phyloP scores from a whole-genome alignment of 2,113 vertebrate species.

The Apus apus region DNA sequence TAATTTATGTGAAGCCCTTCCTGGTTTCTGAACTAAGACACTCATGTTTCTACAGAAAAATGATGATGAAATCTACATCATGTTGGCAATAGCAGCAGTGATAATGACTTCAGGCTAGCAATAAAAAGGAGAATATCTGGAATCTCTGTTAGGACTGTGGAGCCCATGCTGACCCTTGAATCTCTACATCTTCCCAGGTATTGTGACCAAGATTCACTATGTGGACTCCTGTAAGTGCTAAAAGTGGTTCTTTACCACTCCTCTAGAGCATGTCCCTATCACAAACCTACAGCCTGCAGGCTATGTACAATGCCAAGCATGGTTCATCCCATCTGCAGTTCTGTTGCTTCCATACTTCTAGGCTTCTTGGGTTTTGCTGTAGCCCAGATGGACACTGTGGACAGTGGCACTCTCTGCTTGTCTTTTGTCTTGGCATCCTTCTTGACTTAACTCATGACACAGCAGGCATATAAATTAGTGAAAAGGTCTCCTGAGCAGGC shows the following conservation, averaged over 20 bases:
- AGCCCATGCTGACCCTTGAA: not conserved
- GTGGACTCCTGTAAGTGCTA: not conserved
- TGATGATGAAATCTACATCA: not conserved
- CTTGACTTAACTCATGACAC: not conserved
- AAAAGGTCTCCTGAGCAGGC: not conserved
- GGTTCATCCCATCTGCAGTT: not conserved
- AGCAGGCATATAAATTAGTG: not conserved
- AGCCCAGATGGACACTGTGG: not conserved
- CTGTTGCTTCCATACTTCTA: not conserved
- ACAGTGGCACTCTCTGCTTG: not conserved
- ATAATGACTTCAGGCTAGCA: not conserved
- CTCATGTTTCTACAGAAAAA: not conserved
- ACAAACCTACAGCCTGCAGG: not conserved
- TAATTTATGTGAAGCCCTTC: constrained; percentile 3
- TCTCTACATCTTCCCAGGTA: not conserved
- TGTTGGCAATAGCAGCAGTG: not conserved
- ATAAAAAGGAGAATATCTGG: not conserved
- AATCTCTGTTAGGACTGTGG: not conserved
- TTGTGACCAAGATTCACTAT: not conserved
- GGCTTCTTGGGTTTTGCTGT: not conserved
- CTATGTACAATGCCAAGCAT: not conserved
- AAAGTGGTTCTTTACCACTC: not conserved
- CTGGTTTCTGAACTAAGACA: not conserved
- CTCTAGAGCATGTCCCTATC: not conserved
- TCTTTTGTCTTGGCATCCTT: not conserved